Evolutionary conservation across 92 coral and sea anemone genomes (phyloP).

Genomic region (Porites lobata): DNA sequence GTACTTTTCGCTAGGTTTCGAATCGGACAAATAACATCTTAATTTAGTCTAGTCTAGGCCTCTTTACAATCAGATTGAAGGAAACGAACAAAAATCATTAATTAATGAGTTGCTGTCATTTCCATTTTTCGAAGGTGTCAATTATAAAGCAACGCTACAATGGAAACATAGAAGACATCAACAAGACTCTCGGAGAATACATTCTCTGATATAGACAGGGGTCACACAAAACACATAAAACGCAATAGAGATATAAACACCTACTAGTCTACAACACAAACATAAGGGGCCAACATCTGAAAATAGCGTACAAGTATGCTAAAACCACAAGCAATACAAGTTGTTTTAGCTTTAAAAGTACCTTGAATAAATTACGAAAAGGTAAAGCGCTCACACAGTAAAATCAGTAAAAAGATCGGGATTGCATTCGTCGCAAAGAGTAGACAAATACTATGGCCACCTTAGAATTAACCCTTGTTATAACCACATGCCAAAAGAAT

Average conservation of each 20-base stretch:
- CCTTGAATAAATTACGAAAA: conserved; percentile 11
- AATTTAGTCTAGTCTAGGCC: too few relatives aligned
- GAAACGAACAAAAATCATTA: neutral
- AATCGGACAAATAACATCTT: too few relatives aligned
- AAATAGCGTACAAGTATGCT: neutral
- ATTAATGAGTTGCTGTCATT: neutral
- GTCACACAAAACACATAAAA: conserved; percentile 23
- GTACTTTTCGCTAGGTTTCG: too few relatives aligned
- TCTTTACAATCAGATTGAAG: neutral
- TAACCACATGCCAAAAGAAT: conserved; percentile 3
- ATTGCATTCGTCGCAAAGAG: neutral
- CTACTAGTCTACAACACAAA: neutral
- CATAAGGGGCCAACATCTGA: neutral
- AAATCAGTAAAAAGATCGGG: neutral
- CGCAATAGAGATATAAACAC: neutral
- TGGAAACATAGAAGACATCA: neutral
- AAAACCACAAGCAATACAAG: conserved; percentile 32
- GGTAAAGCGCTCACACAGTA: neutral
- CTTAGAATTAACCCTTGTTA: neutral
- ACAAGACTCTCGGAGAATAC: neutral
- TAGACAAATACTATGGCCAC: neutral
- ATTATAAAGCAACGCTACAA: neutral
- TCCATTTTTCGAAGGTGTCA: neutral
- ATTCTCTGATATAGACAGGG: neutral
- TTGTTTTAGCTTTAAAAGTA: neutral